Evolutionary conservation across 2,113 vertebrate genomes (phyloP), one percentile per base, ranked within the genome.

Genomic region (Toxotes chatareus): DNA sequence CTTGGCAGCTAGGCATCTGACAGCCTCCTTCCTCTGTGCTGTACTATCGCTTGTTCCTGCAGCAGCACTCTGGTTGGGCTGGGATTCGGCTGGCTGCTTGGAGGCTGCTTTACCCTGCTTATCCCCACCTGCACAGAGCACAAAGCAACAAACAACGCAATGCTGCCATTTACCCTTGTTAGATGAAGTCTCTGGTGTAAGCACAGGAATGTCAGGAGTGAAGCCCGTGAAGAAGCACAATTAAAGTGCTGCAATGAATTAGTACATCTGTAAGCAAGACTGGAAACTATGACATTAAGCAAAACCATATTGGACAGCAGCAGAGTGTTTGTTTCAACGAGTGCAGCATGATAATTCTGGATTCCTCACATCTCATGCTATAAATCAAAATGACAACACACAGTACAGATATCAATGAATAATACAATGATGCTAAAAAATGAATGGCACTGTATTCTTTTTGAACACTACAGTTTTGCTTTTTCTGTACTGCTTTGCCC

Each of bases 1-100:
- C 97, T 97, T 98, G 49, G 96, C 94, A 49, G 98, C 97, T 0
- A 99, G 95, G 66, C 90, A 93, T 85, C 95, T 97, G 87, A 96
- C 95, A 1, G 97, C 88, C 71, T 97, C 96, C 23, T 96, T 96
- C 73, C 89, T 80, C 0, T 91, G 92, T n/a, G 86, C 93, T 68
- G 92, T 93, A 83, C 85, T 80, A 27, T 98, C 97, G 3, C 95
- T 76, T 79, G 89, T 31, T 47, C 91, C 93, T 42, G 94, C 79
- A 76, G 78, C 92, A 47, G 88, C 56, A 66, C 85, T 86, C 92
- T 96, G 70, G 84, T 0, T 19, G 89, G 76, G 10, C 8, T 94
- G 87, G 88, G 87, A 76, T 83, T 93, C 91, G 10, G 96, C 78
- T 7, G 95, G 65, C 57, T 96, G 96, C 64, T 95, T 96, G 76